Base-by-base conservation (phyloP, 2,113 vertebrate species). In the Podocnemis expansa region DNA sequence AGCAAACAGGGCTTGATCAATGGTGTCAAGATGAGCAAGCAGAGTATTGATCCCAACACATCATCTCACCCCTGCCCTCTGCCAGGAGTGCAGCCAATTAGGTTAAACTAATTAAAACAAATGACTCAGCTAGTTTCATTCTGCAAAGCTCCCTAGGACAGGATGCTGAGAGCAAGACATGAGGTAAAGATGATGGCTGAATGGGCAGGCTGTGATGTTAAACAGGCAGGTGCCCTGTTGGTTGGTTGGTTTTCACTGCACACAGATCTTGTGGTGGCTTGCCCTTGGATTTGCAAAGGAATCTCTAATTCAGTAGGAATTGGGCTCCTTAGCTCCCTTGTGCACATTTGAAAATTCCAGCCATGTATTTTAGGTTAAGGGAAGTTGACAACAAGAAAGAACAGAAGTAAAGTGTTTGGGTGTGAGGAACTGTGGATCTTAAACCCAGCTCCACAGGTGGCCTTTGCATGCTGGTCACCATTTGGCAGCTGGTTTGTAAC, bases 61-160 rank as follows among this genome's bases (percentile, higher is more conserved):
- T 83, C 38, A 79, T 82, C 52, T 75, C 12, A 16, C 63, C 34
- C 63, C 60, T 60, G 55, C 25, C 58, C 58, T 14, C 56, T 82
- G 38, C 56, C 38, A 38, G 82, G 70, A 83, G 86, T 31, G 29
- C 49, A 91, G 90, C 85, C 90, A 91, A 91, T 91, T 91, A 91
- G 81, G 85, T 54, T 49, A 21, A 51, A 31, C 85, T 91, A 91
- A 91, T 91, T 87, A 83, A 87, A 91, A 91, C 85, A 91, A 91
- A 91, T 10, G 56, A 51, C 80, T 31, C 51, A 31, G 60, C 41
- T 55, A 14, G 80, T 67, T 87, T 91, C 73, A 67, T 31, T 83
- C 54, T 25, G 41, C 16, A 70, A 13, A 10, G 80, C 70, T 91
- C 85, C 85, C 19, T 1, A 55, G 55, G 49, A 51, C 29, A 67